Evolutionary conservation across 2,888 invertebrate genomes (phyloP).

Genomic region (Himalopsyche anomala): DNA sequence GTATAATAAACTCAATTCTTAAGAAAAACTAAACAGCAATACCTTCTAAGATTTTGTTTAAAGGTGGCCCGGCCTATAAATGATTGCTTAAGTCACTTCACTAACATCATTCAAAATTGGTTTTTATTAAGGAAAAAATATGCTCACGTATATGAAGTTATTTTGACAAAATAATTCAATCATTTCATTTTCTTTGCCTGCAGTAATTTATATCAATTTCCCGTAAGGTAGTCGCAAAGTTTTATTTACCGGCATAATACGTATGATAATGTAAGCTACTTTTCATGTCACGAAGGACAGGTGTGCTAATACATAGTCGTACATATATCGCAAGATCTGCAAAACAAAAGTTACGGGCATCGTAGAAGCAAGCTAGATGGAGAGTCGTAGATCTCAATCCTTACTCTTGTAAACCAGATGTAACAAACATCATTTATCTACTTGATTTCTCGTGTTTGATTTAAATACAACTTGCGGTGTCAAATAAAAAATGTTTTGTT

Average conservation of each 20-base stretch:
- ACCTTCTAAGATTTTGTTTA: too few species aligned
- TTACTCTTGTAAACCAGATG: not conserved
- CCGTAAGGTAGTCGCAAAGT: not conserved
- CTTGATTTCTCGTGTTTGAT: too few species aligned
- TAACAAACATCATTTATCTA: not conserved
- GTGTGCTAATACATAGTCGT: not conserved
- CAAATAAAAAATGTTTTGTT: too few species aligned
- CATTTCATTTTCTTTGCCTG: not conserved
- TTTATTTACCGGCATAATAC: slow-evolving; percentile 8
- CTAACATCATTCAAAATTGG: too few species aligned
- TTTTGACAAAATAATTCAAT: not conserved
- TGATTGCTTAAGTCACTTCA: too few species aligned
- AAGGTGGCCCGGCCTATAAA: too few species aligned
- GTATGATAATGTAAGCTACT: not conserved
- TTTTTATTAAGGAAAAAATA: too few species aligned
- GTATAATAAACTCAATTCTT: too few species aligned
- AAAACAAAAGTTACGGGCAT: not conserved
- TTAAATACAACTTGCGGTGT: too few species aligned
- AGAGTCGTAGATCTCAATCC: slow-evolving; percentile 2
- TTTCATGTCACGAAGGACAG: slow-evolving; percentile 20
- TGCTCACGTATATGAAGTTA: not conserved
- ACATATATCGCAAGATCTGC: not conserved
- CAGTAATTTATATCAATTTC: not conserved
- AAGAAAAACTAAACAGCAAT: too few species aligned
- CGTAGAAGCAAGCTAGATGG: not conserved